These are phyloP conservation scores for Oxyura jamaicensis DNA, from an alignment of 2,113 vertebrate genomes.

Conservation along the genomic window DNA sequence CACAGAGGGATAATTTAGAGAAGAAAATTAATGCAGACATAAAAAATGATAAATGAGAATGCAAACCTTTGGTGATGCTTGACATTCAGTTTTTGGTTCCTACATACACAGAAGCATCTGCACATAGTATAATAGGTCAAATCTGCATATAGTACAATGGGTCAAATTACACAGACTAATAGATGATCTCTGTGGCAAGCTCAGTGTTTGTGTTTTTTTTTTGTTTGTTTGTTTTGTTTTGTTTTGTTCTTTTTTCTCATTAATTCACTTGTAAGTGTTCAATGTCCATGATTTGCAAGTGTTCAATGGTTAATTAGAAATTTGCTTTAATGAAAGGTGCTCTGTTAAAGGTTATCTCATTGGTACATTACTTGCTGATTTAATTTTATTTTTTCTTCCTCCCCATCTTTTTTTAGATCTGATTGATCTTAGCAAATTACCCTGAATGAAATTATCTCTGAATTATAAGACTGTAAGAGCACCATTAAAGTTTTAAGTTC, in stretches of 20 bases:
- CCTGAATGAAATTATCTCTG: slow-evolving; percentile 19
- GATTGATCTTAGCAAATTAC: background rate
- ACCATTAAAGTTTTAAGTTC: slow-evolving; percentile 54
- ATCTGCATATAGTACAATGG: background rate
- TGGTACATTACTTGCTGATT: background rate
- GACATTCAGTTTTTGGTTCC: background rate
- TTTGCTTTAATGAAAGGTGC: background rate
- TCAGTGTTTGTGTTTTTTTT: background rate
- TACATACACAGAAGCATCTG: background rate
- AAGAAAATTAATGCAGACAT: background rate
- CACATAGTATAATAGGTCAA: too few species aligned
- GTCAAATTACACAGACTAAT: background rate
- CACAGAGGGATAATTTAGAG: slow-evolving; percentile 4
- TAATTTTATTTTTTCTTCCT: background rate
- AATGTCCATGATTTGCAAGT: background rate
- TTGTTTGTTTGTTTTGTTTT: background rate
- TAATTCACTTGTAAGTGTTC: background rate
- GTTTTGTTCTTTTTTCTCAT: background rate
- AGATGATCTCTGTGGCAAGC: background rate
- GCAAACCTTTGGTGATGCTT: background rate
- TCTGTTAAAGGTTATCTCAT: background rate
- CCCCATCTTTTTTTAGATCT: slow-evolving; percentile 6
- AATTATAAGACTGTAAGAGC: slow-evolving; percentile 12
- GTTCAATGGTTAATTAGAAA: background rate
- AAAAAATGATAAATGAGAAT: slow-evolving; percentile 9